Evolutionary conservation across 2,888 invertebrate species (phyloP).

Genomic region (Lypha dubia): DNA sequence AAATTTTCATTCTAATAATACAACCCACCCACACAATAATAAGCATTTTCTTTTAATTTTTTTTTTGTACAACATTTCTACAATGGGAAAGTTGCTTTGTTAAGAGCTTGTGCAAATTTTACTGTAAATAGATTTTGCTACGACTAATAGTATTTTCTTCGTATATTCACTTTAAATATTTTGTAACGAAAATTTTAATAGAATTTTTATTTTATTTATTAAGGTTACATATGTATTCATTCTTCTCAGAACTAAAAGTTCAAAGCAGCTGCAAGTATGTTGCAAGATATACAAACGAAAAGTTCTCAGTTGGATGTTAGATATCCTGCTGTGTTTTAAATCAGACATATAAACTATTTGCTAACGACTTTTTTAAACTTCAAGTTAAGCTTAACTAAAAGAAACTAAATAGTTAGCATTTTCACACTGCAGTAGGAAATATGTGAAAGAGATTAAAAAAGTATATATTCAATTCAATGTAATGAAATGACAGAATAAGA

Average conservation of each 20-base stretch:
- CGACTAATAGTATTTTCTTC: not conserved
- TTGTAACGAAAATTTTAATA: conserved; percentile 1
- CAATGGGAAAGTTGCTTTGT: conserved; percentile 32
- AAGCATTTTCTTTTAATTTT: not conserved
- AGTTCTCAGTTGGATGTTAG: conserved; percentile 63
- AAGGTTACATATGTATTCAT: conserved; percentile 9
- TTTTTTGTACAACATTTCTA: conserved; percentile 9
- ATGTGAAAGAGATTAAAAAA: conserved; percentile 3
- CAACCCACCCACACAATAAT: conserved; percentile 60
- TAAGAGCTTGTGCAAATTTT: conserved; percentile 13
- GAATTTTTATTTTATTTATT: conserved; percentile 22
- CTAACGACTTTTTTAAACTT: conserved; percentile 26
- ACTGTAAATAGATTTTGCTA: not conserved
- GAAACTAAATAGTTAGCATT: conserved; percentile 20
- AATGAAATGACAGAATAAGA: not conserved
- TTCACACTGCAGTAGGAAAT: conserved; percentile 2
- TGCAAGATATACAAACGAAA: conserved; percentile 52
- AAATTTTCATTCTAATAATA: conserved; percentile 25
- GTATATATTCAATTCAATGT: conserved; percentile 22
- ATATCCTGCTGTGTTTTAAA: conserved; percentile 60
- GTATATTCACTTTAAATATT: not conserved
- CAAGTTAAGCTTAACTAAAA: conserved; percentile 2
- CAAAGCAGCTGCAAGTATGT: conserved; percentile 56
- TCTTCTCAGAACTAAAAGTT: conserved; percentile 39
- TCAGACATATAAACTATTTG: conserved; percentile 46